Percentiles rank a stretch among this genome's conserved stretches.
phyloP scores from a whole-genome alignment of 1,140 invertebrate genomes.

The Cherax destructor region DNA sequence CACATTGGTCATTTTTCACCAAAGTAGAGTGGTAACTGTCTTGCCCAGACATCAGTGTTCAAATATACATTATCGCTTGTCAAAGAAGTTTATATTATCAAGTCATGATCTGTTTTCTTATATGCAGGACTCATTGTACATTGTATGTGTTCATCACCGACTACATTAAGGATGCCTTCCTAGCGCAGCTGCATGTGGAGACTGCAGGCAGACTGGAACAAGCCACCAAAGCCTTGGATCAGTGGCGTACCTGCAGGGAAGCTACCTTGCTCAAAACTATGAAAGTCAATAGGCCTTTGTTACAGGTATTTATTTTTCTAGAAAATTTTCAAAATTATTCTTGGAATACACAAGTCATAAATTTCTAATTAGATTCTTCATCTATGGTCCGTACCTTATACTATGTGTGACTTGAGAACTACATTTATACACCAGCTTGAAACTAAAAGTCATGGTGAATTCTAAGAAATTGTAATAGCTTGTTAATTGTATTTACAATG shows the following conservation, averaged over 20 bases:
- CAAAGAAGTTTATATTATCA: too few species aligned
- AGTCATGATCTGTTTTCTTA: too few species aligned
- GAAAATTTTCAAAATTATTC: too few species aligned
- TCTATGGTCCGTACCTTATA: neutral
- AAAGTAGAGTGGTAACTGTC: too few species aligned
- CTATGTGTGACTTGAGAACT: too few species aligned
- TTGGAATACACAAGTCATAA: neutral
- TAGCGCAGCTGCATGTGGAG: constrained; percentile 73
- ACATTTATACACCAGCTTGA: too few species aligned
- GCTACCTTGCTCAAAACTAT: constrained; percentile 82
- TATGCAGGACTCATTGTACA: constrained; percentile 80
- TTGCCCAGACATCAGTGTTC: too few species aligned
- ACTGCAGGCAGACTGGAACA: constrained; percentile 67
- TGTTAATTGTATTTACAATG: too few species aligned
- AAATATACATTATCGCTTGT: too few species aligned
- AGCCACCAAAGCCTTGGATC: constrained; percentile 84
- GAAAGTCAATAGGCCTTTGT: constrained; percentile 81
- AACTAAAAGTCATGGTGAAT: too few species aligned
- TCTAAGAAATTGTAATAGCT: too few species aligned
- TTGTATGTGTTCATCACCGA: constrained; percentile 85
- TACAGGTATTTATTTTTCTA: constrained; percentile 78
- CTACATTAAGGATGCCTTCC: constrained; percentile 83
- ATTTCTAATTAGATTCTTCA: neutral
- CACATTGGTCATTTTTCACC: too few species aligned
- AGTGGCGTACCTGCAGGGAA: constrained; percentile 81